phyloP scores from a whole-genome alignment of 2,113 vertebrate genomes.

The Forbesichthys agassizii region DNA sequence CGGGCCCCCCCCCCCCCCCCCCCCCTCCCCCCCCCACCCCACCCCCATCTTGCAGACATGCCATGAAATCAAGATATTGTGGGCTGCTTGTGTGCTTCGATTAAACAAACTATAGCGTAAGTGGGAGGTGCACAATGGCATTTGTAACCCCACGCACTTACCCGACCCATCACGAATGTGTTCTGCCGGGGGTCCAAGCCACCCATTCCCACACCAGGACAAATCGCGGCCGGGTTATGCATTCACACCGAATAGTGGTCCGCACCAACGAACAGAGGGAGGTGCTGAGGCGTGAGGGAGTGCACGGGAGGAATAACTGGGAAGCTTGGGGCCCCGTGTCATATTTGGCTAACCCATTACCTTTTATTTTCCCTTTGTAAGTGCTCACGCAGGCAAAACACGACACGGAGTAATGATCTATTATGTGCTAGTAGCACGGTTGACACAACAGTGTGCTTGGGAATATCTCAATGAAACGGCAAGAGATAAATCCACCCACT shows the following conservation, averaged over 20 bases:
- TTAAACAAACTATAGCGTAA: slow-evolving; percentile 76
- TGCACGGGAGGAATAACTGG: slow-evolving; percentile 10
- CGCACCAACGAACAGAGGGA: slow-evolving; percentile 50
- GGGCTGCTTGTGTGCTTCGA: slow-evolving; percentile 54
- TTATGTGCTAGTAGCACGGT: slow-evolving; percentile 3
- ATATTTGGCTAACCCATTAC: slow-evolving; percentile 46
- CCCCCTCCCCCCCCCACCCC: not conserved
- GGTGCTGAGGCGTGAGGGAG: slow-evolving; percentile 45
- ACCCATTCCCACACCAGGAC: slow-evolving; percentile 67
- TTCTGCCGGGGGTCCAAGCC: not conserved
- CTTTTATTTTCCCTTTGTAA: slow-evolving; percentile 22
- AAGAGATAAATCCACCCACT: not conserved
- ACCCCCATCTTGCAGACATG: not conserved
- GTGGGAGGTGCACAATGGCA: slow-evolving; percentile 66
- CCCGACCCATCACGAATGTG: too few species aligned
- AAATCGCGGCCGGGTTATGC: slow-evolving; percentile 69
- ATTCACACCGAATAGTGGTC: slow-evolving; percentile 68
- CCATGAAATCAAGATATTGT: slow-evolving; percentile 46
- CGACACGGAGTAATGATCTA: slow-evolving; percentile 28
- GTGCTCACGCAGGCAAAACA: slow-evolving; percentile 12
- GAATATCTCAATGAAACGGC: not conserved
- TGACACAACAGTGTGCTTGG: not conserved
- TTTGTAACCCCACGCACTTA: slow-evolving; percentile 59
- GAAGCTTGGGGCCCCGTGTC: slow-evolving; percentile 31
- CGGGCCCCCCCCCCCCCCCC: too few species aligned